Conservation (phyloP, 2,888 invertebrate genomes). For the Papilio gigon region DNA sequence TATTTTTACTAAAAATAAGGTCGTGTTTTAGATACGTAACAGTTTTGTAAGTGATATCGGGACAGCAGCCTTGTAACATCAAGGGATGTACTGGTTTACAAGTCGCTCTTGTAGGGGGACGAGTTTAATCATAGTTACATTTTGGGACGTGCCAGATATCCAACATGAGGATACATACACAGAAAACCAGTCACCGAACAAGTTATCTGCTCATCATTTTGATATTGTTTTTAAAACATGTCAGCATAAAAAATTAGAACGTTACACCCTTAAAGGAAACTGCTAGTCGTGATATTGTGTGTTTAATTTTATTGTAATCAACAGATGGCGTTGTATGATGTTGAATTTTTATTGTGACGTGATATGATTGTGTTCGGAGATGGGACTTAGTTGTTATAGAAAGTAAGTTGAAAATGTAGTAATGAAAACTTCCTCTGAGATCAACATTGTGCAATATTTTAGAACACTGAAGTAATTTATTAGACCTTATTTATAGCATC, state of each 20-base stretch:
- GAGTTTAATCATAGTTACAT: slow-evolving; percentile 15
- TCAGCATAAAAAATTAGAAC: no score
- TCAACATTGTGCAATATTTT: background rate
- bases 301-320: no score
- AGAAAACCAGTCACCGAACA: background rate
- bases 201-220: background rate
- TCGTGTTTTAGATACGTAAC: no score
- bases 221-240: background rate
- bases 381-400: no score
- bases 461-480: background rate
- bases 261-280: no score
- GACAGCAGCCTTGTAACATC: background rate
- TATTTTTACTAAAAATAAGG: no score
- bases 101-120: slow-evolving; percentile 4
- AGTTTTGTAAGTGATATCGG: background rate
- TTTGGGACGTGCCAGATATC: background rate
- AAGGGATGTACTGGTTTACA: background rate
- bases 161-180: background rate
- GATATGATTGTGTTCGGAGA: no score
- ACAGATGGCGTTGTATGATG: no score
- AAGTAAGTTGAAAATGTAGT: no score
- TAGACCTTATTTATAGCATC: slow-evolving; percentile 9
- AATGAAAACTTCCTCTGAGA: no score
- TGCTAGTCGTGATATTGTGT: no score
- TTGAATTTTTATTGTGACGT: no score